Conservation (phyloP, 2,113 vertebrate genomes). For the Rhabdomys dilectus region DNA sequence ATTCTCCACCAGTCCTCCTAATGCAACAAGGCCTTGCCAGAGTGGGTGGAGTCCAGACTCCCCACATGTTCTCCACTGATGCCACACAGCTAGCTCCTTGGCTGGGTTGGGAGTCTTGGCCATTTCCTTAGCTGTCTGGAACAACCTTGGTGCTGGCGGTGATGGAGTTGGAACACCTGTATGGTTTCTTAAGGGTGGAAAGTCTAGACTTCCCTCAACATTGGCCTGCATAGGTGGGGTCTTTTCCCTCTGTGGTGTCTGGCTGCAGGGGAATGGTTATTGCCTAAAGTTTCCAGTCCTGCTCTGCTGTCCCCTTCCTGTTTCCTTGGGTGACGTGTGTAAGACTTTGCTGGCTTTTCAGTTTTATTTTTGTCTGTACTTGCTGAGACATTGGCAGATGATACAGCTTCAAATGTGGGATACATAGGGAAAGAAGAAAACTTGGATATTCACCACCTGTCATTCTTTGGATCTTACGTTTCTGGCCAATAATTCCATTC, state of each 20-base stretch:
- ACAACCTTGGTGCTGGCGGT: too few relatives aligned
- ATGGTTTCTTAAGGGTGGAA: not conserved
- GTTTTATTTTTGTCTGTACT: not conserved
- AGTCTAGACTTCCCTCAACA: not conserved
- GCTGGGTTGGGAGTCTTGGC: not conserved
- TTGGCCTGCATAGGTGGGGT: not conserved
- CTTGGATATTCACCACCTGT: too few relatives aligned
- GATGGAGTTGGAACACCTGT: not conserved
- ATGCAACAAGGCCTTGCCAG: not conserved
- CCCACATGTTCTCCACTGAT: not conserved
- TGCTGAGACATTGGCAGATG: not conserved
- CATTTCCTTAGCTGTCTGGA: not conserved
- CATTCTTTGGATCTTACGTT: not conserved
- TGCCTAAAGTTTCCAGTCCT: slow-evolving; percentile 15
- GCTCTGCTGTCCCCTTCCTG: not conserved
- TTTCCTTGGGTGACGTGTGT: not conserved
- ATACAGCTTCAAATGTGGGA: not conserved
- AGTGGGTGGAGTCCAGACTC: not conserved
- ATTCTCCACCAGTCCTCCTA: not conserved
- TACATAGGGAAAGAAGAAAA: not conserved
- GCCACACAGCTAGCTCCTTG: not conserved
- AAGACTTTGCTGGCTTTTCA: not conserved
- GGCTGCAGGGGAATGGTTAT: not conserved
- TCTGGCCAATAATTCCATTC: not conserved
- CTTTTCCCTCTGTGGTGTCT: slow-evolving; percentile 19